Base-by-base conservation (phyloP, 37 sponge, comb jelly and placozoan genomes). In the Haliclona indistincta region DNA sequence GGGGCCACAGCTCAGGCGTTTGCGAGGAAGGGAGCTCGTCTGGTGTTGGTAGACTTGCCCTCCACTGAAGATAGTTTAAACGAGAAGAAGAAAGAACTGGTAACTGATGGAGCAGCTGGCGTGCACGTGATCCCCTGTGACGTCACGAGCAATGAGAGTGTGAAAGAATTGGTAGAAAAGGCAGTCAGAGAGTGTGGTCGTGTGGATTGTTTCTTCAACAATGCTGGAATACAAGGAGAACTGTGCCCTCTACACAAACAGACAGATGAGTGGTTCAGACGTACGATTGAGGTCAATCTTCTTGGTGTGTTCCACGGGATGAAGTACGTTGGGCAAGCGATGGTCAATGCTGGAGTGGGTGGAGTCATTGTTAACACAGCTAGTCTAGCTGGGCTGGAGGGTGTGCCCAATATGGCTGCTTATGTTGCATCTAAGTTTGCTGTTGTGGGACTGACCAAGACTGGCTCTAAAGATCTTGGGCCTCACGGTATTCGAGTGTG, bases 351-450 rank as follows among this genome's bases (percentile, higher is more conserved):
- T 22, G 54, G 72, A 29, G 36, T 44, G 39, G 80, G 80, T 3
- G 95, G 91, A 0, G 91, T 87, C 17, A 95, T 95, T 49, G 88
- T 90, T 52, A 95, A 95, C 79, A 84, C 88, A 10, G 85, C 96
- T 3, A 90, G 91, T 35, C 58, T 95, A 30, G 96, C 96, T 29
- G 96, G 96, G 8, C 60, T 95, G 45, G 45, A 75, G 1, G 91
- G 91, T 0, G 75, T 86, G 1, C 77, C 83, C 5, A 81, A 91
- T 44, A 95, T 95, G 96, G 79, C 67, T 13, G 91, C 91, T 1
- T 95, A 95, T 70, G 75, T 89, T 15, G 86, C 91, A 11, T 95
- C 96, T 0, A 95, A 95, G 67, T 69, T 65, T 74, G 96, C 89
- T 23, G 91, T 95, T 2, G 78, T 95, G 2, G 96, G 91, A 0